Percentiles rank a stretch among this genome's conserved stretches.
Evolutionary conservation across 2,797 vertebrate genomes (phyloP).

Genomic region (Artibeus jamaicensis): DNA sequence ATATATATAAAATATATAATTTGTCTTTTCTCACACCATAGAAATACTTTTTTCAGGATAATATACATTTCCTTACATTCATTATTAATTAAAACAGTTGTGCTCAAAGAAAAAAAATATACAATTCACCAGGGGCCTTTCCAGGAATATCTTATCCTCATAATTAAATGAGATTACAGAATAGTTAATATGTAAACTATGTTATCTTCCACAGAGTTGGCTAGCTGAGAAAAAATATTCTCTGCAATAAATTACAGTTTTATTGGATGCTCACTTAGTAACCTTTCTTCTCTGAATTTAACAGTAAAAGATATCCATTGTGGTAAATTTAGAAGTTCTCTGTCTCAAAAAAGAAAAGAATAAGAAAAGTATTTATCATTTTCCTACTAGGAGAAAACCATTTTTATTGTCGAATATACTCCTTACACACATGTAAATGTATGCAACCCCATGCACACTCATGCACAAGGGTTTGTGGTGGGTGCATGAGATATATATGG

Average conservation of each 20-base stretch:
- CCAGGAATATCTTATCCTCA: not conserved
- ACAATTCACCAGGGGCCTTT: not conserved
- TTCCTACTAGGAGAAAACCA: not conserved
- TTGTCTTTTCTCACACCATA: not conserved
- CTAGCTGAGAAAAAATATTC: not conserved
- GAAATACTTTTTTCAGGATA: not conserved
- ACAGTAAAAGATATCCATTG: not conserved
- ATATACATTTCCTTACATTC: not conserved
- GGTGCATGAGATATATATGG: not conserved
- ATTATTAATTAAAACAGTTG: not conserved
- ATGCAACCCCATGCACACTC: not conserved
- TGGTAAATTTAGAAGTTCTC: not conserved
- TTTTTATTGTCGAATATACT: not conserved
- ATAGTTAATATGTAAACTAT: not conserved
- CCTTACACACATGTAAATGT: not conserved
- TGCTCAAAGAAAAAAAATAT: not conserved
- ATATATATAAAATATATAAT: too few species aligned
- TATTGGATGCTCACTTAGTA: not conserved
- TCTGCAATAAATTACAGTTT: not conserved
- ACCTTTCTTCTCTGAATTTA: not conserved
- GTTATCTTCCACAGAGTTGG: not conserved
- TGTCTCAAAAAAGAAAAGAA: not conserved
- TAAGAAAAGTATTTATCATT: not conserved
- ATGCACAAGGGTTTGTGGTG: not conserved
- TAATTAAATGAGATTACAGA: not conserved